Evolutionary conservation across 2,113 vertebrate species (phyloP).

Genomic region (Amphiprion ocellaris): DNA sequence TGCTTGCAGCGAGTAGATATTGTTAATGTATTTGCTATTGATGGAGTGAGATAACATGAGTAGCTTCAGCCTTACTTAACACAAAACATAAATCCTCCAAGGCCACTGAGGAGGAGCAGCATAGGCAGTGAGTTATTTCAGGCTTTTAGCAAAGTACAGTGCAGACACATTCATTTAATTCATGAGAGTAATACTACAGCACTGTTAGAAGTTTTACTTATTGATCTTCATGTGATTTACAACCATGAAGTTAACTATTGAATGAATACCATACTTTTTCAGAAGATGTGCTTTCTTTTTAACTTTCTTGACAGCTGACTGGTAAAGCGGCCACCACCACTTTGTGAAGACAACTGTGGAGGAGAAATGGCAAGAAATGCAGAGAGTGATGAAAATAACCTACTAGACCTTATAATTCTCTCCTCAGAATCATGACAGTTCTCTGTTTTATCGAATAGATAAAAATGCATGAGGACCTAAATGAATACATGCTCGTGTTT

Average conservation of each 20-base stretch:
- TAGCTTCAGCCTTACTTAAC: constrained; percentile 91
- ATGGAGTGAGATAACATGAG: constrained; percentile 90
- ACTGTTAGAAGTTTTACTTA: background rate
- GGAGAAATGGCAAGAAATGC: background rate
- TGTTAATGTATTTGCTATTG: constrained; percentile 91
- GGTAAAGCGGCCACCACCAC: background rate
- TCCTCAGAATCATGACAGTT: background rate
- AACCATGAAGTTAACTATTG: background rate
- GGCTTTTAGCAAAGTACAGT: constrained; percentile 49
- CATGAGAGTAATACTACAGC: background rate
- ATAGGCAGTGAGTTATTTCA: constrained; percentile 33
- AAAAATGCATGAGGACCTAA: background rate
- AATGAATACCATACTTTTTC: background rate
- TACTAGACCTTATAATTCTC: constrained; percentile 16
- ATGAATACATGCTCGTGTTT: background rate
- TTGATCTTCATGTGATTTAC: constrained; percentile 27
- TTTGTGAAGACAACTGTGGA: constrained; percentile 5
- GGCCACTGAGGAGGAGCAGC: constrained; percentile 75
- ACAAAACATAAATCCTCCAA: constrained; percentile 90
- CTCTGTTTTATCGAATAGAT: background rate
- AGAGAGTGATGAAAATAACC: constrained; percentile 9
- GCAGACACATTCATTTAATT: constrained; percentile 7
- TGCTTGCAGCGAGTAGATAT: constrained; percentile 90
- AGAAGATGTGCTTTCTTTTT: background rate
- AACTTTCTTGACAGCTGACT: background rate